phyloP scores from a whole-genome alignment of 2,113 vertebrate species.

The Hipposideros armiger region DNA sequence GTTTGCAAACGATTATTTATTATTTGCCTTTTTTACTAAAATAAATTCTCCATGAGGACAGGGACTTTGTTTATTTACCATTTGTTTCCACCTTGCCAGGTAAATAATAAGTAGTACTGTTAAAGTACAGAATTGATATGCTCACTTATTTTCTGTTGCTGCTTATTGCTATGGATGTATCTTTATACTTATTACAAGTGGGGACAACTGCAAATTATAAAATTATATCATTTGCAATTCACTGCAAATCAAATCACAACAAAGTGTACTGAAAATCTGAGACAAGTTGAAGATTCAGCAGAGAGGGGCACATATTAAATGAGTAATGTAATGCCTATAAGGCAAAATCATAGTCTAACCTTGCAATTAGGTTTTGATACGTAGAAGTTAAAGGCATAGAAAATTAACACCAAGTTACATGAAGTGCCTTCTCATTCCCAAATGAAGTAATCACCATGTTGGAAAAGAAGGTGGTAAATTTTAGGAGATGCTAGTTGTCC shows the following conservation, averaged over 20 bases:
- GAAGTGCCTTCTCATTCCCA: conserved; percentile 6
- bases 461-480: neutral
- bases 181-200: neutral
- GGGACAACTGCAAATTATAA: conserved; percentile 39
- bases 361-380: conserved; percentile 53
- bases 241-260: conserved; percentile 39
- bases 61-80: neutral
- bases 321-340: neutral
- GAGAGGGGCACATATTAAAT: neutral
- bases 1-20: neutral
- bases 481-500: neutral
- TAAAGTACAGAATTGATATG: neutral
- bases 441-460: neutral
- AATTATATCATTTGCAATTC: conserved; percentile 41
- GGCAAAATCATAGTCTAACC: neutral
- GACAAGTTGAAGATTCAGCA: conserved; percentile 32
- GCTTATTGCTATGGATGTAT: neutral
- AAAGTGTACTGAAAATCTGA: conserved; percentile 35
- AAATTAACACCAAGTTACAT: conserved; percentile 54
- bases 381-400: neutral
- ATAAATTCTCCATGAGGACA: neutral
- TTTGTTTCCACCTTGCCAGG: neutral
- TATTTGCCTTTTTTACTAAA: neutral
- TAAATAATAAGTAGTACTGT: neutral
- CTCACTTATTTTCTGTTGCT: neutral